A percentile compares a stretch with the other conserved stretches of the same genome.
phyloP scores from a whole-genome alignment of 2,797 vertebrate genomes.

The Macropodus opercularis region DNA sequence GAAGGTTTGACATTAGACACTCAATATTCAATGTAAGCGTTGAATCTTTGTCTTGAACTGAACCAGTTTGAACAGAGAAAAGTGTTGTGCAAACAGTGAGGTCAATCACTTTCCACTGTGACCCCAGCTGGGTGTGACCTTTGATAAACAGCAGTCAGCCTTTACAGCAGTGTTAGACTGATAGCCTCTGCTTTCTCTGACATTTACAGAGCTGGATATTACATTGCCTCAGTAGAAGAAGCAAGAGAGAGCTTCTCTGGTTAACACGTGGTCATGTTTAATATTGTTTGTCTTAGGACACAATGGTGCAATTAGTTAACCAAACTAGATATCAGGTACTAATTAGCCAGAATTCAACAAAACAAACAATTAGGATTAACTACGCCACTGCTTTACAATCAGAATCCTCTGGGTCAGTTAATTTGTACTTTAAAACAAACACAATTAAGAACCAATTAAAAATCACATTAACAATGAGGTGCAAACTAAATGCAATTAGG shows the following conservation, averaged over 20 bases:
- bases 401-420: no score
- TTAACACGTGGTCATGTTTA: no score
- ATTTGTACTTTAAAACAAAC: background rate
- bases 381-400: no score
- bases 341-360: background rate
- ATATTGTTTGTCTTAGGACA: background rate
- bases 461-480: background rate
- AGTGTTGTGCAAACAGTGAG: slow-evolving; percentile 36
- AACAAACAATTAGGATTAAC: no score
- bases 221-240: slow-evolving; percentile 35
- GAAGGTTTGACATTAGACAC: background rate
- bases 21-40: background rate
- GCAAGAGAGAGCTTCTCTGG: no score
- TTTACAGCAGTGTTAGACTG: slow-evolving; percentile 48
- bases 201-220: slow-evolving; percentile 55
- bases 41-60: background rate
- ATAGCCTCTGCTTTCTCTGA: slow-evolving; percentile 54
- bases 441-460: background rate
- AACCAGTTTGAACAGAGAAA: slow-evolving; percentile 6
- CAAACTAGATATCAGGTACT: background rate
- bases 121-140: slow-evolving; percentile 58
- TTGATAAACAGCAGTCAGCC: slow-evolving; percentile 64
- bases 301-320: no score
- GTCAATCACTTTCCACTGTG: slow-evolving; percentile 32
- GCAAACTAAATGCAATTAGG: background rate